Evolutionary conservation across 2,888 invertebrate species (phyloP), one percentile per base, ranked within the genome.

Genomic region (Megaustenia siamemsis): DNA sequence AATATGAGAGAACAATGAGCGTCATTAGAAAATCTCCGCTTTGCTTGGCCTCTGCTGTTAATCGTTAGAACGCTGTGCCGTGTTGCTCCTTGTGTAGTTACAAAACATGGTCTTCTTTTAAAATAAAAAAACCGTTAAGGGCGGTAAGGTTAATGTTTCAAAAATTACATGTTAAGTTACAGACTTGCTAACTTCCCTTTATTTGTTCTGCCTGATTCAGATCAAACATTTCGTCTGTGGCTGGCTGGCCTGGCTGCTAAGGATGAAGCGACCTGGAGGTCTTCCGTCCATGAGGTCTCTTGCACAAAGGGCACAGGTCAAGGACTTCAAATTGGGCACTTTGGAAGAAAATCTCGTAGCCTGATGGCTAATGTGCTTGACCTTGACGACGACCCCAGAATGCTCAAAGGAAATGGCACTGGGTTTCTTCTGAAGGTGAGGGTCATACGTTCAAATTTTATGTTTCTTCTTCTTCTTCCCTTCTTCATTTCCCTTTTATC

Each of bases 211-310:
- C 32, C 15, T 63, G 63, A 8, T 5, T 24, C 95, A 99, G 99
- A 97, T 98, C 93, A 97, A 97, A 95, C 96, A 97, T 91, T 96
- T 99, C 94, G 97, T 99, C 95, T 96, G 99, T 93, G 97, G 97
- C 95, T 99, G 99, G 98, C 95, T 99, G 95, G 99, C 99, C 91
- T 98, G 98, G 96, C 95, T 99, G 92, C 96, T 99, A 94, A 96
- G 98, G 93, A 99, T 99, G 99, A 96, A 96, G 92, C 96, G 99
- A 93, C 99, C 99, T 69, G 98, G 98, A 81, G 86, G 86, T 56
- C 78, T 76, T n/a, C 80, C 84, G 3, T 97, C 97, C 86, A 95
- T 97, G 90, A 97, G 98, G 95, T 97, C 97, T 86, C 96, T 98
- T 92, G 95, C 97, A 95, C 96, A 97, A 96, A 96, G 96, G 93